phyloP scores from a whole-genome alignment of 2,888 invertebrate species.

The Anticlea derivata region DNA sequence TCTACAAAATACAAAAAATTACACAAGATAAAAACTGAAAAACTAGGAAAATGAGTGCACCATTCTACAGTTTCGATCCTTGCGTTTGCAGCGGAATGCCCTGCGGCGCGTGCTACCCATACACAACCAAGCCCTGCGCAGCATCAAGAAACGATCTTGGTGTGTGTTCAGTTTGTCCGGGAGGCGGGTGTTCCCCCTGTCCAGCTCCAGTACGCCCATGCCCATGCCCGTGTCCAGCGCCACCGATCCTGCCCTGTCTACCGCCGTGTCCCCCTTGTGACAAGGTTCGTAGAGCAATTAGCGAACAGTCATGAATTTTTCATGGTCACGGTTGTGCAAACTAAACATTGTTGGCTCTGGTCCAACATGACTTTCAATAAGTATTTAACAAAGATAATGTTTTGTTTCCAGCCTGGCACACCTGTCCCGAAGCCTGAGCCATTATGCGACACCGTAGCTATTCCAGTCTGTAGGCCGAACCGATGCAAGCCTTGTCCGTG shows the following conservation, averaged over 20 bases:
- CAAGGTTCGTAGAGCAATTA: slow-evolving; percentile 49
- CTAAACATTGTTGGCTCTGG: slow-evolving; percentile 4
- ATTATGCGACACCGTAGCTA: slow-evolving; percentile 67
- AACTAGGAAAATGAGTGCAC: slow-evolving; percentile 67
- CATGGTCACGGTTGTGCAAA: slow-evolving; percentile 24
- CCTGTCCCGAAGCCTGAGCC: slow-evolving; percentile 51
- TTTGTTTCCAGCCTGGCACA: slow-evolving; percentile 49
- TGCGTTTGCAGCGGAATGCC: slow-evolving; percentile 68
- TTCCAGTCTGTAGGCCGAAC: slow-evolving; percentile 79
- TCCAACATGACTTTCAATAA: slow-evolving; percentile 12
- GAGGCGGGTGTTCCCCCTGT: slow-evolving; percentile 74
- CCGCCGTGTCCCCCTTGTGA: slow-evolving; percentile 74
- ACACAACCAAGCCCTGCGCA: slow-evolving; percentile 67
- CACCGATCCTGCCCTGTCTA: slow-evolving; percentile 63
- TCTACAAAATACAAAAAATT: slow-evolving; percentile 1
- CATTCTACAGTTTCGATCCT: slow-evolving; percentile 74
- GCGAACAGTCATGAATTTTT: slow-evolving; percentile 18
- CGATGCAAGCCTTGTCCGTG: slow-evolving; percentile 83
- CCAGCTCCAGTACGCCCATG: slow-evolving; percentile 75
- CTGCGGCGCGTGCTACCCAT: slow-evolving; percentile 74
- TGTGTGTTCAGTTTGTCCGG: slow-evolving; percentile 70
- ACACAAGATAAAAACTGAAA: slow-evolving; percentile 42
- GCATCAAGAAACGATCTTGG: slow-evolving; percentile 63
- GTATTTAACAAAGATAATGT: slow-evolving; percentile 8
- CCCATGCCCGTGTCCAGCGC: slow-evolving; percentile 59